A percentile compares a stretch with the other conserved stretches of the same genome.
Conservation (phyloP, 2,113 vertebrate genomes). For the Todiramphus saurophagus region DNA sequence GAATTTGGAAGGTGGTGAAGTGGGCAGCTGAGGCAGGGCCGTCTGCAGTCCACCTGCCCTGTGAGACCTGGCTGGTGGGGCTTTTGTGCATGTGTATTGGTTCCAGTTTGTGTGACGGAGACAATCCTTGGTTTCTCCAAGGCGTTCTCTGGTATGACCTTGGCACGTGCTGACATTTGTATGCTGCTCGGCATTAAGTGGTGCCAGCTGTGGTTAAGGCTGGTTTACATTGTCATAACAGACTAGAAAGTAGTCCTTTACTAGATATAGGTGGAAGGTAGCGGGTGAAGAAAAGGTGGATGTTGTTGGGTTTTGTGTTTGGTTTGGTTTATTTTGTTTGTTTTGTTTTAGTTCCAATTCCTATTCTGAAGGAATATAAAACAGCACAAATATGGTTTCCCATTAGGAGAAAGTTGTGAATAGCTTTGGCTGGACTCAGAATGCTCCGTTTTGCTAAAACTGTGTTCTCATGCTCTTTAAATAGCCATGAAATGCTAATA, state of each 20-base stretch:
- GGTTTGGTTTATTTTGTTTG: accelerated
- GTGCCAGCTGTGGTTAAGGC: not conserved
- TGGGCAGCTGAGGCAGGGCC: not conserved
- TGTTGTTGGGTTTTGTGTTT: not conserved
- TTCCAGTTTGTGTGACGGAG: no score
- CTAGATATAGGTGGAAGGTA: not conserved
- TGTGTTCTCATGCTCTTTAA: not conserved
- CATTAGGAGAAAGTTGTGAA: not conserved
- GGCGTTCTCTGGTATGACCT: not conserved
- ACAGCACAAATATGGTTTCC: not conserved
- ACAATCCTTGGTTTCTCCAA: not conserved
- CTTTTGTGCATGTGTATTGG: accelerated
- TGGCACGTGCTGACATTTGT: no score
- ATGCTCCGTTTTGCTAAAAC: not conserved
- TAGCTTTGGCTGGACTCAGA: accelerated
- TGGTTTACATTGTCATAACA: accelerated
- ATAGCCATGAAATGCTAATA: not conserved
- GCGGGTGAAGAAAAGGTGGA: not conserved
- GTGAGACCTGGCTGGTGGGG: accelerated
- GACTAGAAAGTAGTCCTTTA: not conserved
- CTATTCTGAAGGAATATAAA: not conserved
- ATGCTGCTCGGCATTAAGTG: not conserved
- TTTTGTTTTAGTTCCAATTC: not conserved
- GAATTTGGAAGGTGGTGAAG: not conserved
- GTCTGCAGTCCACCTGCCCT: no score